phyloP scores from a whole-genome alignment of 2,113 vertebrate genomes.

The Notothenia rossii region DNA sequence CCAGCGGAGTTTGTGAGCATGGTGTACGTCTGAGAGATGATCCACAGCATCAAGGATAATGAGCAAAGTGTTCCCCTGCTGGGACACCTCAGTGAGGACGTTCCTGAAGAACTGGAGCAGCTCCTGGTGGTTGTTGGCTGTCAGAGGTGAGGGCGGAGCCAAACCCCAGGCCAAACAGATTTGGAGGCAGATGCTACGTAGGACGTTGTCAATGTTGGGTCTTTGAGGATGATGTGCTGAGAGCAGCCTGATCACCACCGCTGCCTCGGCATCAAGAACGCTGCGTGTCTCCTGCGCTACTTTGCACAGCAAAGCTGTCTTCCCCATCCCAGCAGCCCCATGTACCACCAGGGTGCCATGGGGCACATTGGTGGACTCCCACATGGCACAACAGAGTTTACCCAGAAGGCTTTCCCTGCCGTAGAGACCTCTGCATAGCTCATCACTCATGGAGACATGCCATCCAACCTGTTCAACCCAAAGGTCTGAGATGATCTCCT shows the following conservation, averaged over 20 bases:
- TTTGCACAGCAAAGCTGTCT: slow-evolving; percentile 84
- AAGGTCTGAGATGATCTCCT: slow-evolving; percentile 1
- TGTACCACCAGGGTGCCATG: slow-evolving; percentile 82
- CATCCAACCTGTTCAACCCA: slow-evolving; percentile 79
- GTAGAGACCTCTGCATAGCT: slow-evolving; percentile 69
- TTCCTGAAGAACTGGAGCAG: slow-evolving; percentile 80
- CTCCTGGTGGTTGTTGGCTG: slow-evolving; percentile 65
- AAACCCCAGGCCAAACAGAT: slow-evolving; percentile 81
- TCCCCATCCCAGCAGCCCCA: slow-evolving; percentile 83
- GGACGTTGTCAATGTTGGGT: slow-evolving; percentile 71
- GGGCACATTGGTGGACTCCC: slow-evolving; percentile 45
- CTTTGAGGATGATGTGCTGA: slow-evolving; percentile 76
- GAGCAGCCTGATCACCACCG: slow-evolving; percentile 79
- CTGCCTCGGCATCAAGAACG: slow-evolving; percentile 61
- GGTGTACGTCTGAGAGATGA: slow-evolving; percentile 68
- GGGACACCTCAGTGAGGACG: slow-evolving; percentile 78
- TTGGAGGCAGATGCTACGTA: slow-evolving; percentile 84
- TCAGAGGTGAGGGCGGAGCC: slow-evolving; percentile 70
- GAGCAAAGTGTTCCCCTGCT: slow-evolving; percentile 74
- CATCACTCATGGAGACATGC: slow-evolving; percentile 66
- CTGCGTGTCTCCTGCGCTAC: slow-evolving; percentile 71
- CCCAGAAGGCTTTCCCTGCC: slow-evolving; percentile 82
- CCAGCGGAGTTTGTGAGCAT: slow-evolving; percentile 76
- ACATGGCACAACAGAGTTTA: slow-evolving; percentile 75
- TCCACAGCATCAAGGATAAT: slow-evolving; percentile 86